Evolutionary conservation across 2,888 invertebrate genomes (phyloP), one percentile per base, ranked within the genome.

Genomic region (Eremobia ochroleuca): DNA sequence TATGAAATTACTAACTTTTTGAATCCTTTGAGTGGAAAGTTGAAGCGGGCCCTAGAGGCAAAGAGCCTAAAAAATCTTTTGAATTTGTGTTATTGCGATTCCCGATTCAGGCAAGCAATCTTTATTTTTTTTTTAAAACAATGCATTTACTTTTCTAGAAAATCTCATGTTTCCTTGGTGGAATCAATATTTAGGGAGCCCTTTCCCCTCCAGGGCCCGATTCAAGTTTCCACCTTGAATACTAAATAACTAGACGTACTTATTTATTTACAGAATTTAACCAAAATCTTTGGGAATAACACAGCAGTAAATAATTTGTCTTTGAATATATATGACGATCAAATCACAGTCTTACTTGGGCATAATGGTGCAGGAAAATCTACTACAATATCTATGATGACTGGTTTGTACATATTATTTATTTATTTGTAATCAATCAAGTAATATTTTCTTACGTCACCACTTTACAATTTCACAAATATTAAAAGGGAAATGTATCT

Each of bases 311-410:
- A 98, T 81, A 97, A 98, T 77, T 94, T 99, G 70, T 97, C 97
- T n/a, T 90, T 99, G 80, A 98, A 98, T 89, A 98, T 99, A 97
- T 99, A 98, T 91, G 98, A 98, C 91, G 98, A 98, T 81, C 99
- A 99, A 95, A 99, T 99, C 81, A 99, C 99, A 0, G 98, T 98
- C 0, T 86, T 97, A 59, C 91, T 97, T 15, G 97, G 97, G 1
- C 97, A 97, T 89, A 99, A 99, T 91, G 99, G 99, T 5, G 99
- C 99, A 68, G 99, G 99, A 18, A 99, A 99, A 96, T 99, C 99
- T 0, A 99, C 99, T 0, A 99, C 99, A 1, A 99, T 99, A 97
- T 98, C 98, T 0, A 99, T 99, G 98, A 95, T 99, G 64, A 99
- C 99, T 59, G 99, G 98, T 97, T 89, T 40, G 86, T 87, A 76